Evolutionary conservation across 2,797 vertebrate genomes (phyloP).

Genomic region (Antennarius maculatus): DNA sequence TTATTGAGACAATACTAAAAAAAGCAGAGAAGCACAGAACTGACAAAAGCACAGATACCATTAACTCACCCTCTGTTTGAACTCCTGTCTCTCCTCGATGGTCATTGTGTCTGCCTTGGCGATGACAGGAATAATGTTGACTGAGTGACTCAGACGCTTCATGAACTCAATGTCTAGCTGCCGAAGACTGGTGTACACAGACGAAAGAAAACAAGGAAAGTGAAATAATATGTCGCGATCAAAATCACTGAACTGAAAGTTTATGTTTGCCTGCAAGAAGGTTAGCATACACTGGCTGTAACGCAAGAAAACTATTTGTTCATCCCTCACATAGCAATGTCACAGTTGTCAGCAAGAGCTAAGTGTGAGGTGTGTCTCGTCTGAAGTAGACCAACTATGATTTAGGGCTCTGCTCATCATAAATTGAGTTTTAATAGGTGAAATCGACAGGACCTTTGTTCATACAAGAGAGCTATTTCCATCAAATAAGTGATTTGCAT

Average conservation of each 20-base stretch:
- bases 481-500: too few species aligned
- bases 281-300: constrained; percentile 29
- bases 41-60: not conserved
- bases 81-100: constrained; percentile 86
- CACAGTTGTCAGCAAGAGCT: constrained; percentile 53
- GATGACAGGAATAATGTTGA: constrained; percentile 96
- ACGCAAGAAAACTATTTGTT: constrained; percentile 39
- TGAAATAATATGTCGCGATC: not conserved
- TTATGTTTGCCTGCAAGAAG: constrained; percentile 32
- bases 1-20: too few species aligned
- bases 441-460: not conserved
- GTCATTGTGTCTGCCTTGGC: constrained; percentile 98
- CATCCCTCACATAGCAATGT: constrained; percentile 58
- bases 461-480: too few species aligned
- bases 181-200: constrained; percentile 75
- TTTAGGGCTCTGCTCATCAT: constrained; percentile 23
- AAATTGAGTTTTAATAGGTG: constrained; percentile 28
- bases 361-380: constrained; percentile 40
- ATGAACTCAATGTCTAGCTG: constrained; percentile 95
- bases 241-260: not conserved
- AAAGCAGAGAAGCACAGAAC: not conserved
- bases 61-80: constrained; percentile 82
- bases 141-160: constrained; percentile 95
- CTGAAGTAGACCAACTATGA: constrained; percentile 34
- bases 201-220: constrained; percentile 9